Conservation (phyloP, 1,140 invertebrate species). For the Meloidogyne floridensis region DNA sequence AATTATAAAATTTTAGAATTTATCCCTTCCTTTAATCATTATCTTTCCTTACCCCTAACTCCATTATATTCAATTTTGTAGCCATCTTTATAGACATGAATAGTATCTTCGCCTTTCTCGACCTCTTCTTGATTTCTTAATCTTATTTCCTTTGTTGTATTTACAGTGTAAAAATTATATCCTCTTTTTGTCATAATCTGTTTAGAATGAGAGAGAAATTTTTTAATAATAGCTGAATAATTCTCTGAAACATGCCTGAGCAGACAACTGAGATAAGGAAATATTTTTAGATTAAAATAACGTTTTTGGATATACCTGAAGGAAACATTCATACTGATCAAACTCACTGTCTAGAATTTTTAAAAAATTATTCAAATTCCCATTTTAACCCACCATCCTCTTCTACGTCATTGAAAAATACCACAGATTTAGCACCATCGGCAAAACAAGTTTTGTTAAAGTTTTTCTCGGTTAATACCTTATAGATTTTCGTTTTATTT, state of each 20-base stretch:
- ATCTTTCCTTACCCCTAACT: constrained; percentile 40
- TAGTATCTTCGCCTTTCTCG: constrained; percentile 63
- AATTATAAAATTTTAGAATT: too few species aligned
- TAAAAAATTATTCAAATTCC: too few species aligned
- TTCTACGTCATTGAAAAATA: constrained; percentile 66
- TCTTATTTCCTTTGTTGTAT: constrained; percentile 62
- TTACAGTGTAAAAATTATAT: constrained; percentile 38
- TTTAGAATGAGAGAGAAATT: not conserved
- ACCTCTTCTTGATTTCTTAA: constrained; percentile 64
- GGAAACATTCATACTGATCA: constrained; percentile 65
- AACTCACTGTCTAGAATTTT: constrained; percentile 50
- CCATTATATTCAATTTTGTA: constrained; percentile 66
- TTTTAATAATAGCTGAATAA: constrained; percentile 65
- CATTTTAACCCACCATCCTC: constrained; percentile 48
- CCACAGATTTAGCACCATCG: constrained; percentile 65
- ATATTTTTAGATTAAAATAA: constrained; percentile 15
- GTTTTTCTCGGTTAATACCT: constrained; percentile 63
- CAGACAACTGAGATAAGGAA: constrained; percentile 55
- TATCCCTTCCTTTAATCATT: not conserved
- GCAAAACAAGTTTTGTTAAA: constrained; percentile 66
- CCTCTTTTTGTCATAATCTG: constrained; percentile 1
- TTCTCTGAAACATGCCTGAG: constrained; percentile 66
- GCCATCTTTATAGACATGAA: constrained; percentile 65
- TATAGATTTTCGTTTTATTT: not conserved
- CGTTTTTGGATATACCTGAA: constrained; percentile 48